These are phyloP conservation scores for Laticauda colubrina DNA, from an alignment of 2,113 vertebrate species.

Conservation along the genomic window DNA sequence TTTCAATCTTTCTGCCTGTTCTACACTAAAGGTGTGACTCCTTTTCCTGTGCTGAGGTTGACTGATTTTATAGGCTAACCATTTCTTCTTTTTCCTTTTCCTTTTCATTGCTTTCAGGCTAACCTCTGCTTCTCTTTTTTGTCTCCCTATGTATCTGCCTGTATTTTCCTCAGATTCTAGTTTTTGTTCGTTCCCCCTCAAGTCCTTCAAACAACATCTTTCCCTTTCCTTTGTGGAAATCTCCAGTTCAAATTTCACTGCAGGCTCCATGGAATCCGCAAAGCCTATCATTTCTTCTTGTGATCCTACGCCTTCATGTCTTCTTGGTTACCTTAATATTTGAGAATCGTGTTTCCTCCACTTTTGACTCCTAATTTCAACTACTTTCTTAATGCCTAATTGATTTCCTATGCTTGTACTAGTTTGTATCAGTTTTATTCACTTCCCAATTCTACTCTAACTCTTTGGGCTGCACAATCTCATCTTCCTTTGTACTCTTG, in stretches of 20 bases:
- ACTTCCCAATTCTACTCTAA: neutral
- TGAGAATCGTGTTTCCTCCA: neutral
- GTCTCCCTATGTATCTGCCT: neutral
- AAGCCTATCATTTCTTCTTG: neutral
- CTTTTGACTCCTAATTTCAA: neutral
- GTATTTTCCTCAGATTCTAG: neutral
- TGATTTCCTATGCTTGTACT: neutral
- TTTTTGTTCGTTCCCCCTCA: neutral
- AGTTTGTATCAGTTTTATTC: neutral
- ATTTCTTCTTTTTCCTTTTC: too few species aligned
- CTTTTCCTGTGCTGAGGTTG: too few species aligned
- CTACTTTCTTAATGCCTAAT: neutral
- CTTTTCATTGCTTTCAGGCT: too few species aligned
- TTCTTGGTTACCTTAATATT: neutral
- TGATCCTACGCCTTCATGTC: neutral
- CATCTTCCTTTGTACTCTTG: too few species aligned
- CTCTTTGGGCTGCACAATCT: neutral
- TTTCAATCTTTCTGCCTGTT: neutral
- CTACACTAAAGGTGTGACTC: neutral
- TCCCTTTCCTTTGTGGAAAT: neutral
- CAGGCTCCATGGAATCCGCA: neutral
- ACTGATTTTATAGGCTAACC: too few species aligned
- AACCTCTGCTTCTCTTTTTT: too few species aligned
- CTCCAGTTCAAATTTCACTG: neutral
- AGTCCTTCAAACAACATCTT: neutral